Base-by-base conservation (phyloP, 2,888 invertebrate species). In the Kryphioiulus occultus region DNA sequence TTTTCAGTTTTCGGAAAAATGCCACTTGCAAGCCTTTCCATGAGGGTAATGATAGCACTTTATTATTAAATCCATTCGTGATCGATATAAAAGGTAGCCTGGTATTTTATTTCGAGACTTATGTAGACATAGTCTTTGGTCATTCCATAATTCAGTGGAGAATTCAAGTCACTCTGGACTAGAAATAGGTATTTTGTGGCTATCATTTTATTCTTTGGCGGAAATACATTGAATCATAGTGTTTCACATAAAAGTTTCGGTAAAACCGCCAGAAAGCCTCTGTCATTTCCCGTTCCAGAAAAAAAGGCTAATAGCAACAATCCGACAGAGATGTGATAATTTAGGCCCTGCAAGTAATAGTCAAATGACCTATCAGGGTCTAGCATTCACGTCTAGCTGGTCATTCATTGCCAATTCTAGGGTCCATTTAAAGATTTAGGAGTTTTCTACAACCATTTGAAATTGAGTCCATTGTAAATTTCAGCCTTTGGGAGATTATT, bases 381-480 rank as follows among this genome's bases (percentile, higher is more conserved):
- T 30, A 78, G 30, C 78, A 26, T 78, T 78, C 12, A 30, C 78
- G 30, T 30, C 78, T 30, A 78, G 78, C 30, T 78, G 78, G 78
- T 78, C 78, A 78, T 78, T 78, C 78, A 30, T 22, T 30, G 78
- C 78, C 78, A 78, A 78, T 78, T 78, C 78, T 15, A 26, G 30
- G 78, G 30, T 78, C 78, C 15, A 78, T 78, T 78, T 78, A 78
- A 78, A 78, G 78, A 78, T 78, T 78, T 78, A 78, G 78, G 78
- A 78, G 78, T 7, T 78, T 78, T 30, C 78, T 78, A 78, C 78
- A 78, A 78, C 78, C 78, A 30, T 78, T 78, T 78, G 78, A 78
- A 78, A 78, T 78, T 78, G 78, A 78, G 30, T 78, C 78, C 78
- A 78, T 78, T 78, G 78, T 78, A 78, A 78, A 78, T 78, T 78